Base-by-base conservation (phyloP, 2,888 invertebrate genomes). In the Thalpophila matura region DNA sequence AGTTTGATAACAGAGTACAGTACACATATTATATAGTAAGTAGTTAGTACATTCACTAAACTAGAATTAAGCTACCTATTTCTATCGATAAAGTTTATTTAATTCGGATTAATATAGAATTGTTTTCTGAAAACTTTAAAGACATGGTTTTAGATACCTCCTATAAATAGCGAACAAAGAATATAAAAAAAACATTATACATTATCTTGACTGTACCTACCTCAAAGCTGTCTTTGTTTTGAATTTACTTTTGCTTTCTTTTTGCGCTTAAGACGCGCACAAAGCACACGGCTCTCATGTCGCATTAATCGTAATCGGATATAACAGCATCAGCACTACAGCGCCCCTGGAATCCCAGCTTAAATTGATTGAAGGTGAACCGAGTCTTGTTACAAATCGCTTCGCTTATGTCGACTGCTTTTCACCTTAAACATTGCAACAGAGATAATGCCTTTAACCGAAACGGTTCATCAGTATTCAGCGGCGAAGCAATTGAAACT, bases 381-480 rank as follows among this genome's bases (percentile, higher is more conserved):
- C 45, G 37, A 62, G 31, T 58, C 67, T 51, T 64, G 67, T 70
- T 63, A 80, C 81, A 78, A 84, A 85, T 80, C 81, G 71, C 69
- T 79, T 74, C 72, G 75, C 79, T 83, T 82, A 80, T 77, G 73
- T 81, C 80, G 79, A 83, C 77, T 79, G 75, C 77, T 85, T 86
- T 74, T 63, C 82, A 76, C 82, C 82, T 86, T 84, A 86, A 85
- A 85, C 85, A 86, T 81, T 87, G 88, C 89, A 88, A 86, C 88
- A 79, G 82, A 84, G 86, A 88, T 91, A 92, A 91, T 89, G 88
- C 88, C 86, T 86, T 86, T 83, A 90, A 89, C 89, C 84, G 87
- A 89, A 91, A 87, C 87, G 90, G 88, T 92, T 93, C 92, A 94
- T 94, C 92, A 93, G 93, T 92, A 93, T 93, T 94, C 94, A 92